Evolutionary conservation across 2,797 vertebrate genomes (phyloP).

Genomic region (Necrosyrtes monachus): DNA sequence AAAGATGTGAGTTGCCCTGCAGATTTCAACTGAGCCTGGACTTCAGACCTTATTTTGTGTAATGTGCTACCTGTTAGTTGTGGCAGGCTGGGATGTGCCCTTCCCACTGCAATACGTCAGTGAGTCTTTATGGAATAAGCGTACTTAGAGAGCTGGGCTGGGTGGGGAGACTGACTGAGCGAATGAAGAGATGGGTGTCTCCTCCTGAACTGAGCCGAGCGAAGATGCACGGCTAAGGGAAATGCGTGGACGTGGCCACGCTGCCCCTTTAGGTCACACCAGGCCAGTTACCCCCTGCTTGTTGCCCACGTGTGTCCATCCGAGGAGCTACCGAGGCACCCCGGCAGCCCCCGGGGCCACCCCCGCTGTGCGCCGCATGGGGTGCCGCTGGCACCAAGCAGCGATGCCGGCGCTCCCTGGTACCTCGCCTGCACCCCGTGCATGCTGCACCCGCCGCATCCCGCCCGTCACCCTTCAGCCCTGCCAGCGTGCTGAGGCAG

Average conservation of each 20-base stretch:
- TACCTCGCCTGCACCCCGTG: neutral
- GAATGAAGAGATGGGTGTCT: neutral
- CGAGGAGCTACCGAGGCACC: accelerated
- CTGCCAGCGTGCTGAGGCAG: neutral
- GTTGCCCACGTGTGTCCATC: accelerated
- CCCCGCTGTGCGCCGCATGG: accelerated
- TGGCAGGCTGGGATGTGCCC: neutral
- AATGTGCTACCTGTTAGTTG: neutral
- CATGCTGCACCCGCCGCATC: accelerated
- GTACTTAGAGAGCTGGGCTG: neutral
- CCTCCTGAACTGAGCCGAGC: neutral
- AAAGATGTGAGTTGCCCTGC: neutral
- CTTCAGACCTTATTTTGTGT: neutral
- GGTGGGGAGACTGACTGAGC: neutral
- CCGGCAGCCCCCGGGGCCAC: neutral
- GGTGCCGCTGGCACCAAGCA: neutral
- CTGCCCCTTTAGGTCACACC: neutral
- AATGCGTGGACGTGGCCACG: accelerated
- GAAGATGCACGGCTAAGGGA: accelerated
- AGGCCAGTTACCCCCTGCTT: no score
- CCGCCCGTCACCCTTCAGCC: neutral
- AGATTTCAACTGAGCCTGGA: neutral
- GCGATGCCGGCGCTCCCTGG: accelerated
- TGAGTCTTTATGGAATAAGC: neutral
- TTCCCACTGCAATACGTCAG: neutral